A percentile compares a stretch with the other conserved stretches of the same genome.
Conservation (phyloP, 2,797 vertebrate species). For the Cossypha caffra region DNA sequence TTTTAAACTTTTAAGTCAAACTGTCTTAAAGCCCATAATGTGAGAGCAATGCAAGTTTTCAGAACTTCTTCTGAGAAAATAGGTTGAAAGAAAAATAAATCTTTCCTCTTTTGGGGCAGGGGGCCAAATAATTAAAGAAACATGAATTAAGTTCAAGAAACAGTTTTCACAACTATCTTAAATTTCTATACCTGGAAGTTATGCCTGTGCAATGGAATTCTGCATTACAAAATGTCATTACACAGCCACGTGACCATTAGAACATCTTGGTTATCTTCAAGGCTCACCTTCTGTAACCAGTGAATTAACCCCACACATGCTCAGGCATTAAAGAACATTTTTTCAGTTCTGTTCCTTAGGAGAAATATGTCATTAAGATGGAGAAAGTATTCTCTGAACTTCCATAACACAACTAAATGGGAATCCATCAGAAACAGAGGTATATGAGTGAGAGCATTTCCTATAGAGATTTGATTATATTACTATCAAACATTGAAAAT, state of each 20-base stretch:
- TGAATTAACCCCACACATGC: accelerated
- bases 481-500: neutral
- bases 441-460: neutral
- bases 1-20: neutral
- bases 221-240: neutral
- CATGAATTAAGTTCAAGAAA: neutral
- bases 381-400: neutral
- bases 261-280: neutral
- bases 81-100: neutral
- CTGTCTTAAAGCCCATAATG: neutral
- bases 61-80: neutral
- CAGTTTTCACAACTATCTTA: neutral
- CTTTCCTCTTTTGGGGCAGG: neutral
- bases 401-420: neutral
- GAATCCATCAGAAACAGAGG: neutral
- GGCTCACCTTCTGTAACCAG: neutral
- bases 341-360: neutral
- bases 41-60: neutral
- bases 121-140: neutral
- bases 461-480: neutral
- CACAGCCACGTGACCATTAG: neutral
- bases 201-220: neutral
- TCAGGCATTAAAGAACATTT: neutral
- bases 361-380: neutral
- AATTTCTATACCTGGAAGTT: neutral